phyloP scores from a whole-genome alignment of 2,797 vertebrate genomes.

The Taenioides sp. region DNA sequence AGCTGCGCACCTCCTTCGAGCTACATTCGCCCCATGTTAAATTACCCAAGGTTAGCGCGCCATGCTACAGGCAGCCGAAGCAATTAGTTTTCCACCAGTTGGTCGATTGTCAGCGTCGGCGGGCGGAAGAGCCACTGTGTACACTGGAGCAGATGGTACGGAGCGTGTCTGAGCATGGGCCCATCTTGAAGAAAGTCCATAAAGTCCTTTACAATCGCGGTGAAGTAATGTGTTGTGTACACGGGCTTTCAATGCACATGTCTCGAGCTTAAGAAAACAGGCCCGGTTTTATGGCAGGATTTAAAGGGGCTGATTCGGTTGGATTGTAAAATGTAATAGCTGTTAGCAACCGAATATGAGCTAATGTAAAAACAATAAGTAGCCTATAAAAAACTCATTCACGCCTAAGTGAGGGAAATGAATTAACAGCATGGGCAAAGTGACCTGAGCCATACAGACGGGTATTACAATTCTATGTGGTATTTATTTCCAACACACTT shows the following conservation, averaged over 20 bases:
- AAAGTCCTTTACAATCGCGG: background rate
- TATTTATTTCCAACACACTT: too few relatives aligned
- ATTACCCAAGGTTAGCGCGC: conserved; percentile 66
- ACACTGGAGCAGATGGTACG: conserved; percentile 42
- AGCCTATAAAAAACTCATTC: background rate
- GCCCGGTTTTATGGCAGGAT: background rate
- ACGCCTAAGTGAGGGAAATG: background rate
- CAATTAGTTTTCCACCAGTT: conserved; percentile 70
- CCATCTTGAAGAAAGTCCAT: conserved; percentile 6
- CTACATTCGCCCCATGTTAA: conserved; percentile 54
- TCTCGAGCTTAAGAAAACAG: conserved; percentile 6
- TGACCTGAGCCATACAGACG: background rate
- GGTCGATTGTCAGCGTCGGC: conserved; percentile 60
- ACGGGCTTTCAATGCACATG: background rate
- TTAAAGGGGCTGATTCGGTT: background rate
- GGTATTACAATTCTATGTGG: too few relatives aligned
- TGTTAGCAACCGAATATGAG: background rate
- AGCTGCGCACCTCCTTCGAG: conserved; percentile 30
- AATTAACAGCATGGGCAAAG: background rate
- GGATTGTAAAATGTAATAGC: background rate
- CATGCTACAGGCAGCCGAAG: conserved; percentile 52
- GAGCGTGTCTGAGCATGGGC: conserved; percentile 31
- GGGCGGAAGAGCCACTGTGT: conserved; percentile 40
- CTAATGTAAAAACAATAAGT: conserved; percentile 1
- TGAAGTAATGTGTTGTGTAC: conserved; percentile 11